Base-by-base conservation (phyloP, 64 coral and sea anemone species). In the Stichodactyla helianthus region DNA sequence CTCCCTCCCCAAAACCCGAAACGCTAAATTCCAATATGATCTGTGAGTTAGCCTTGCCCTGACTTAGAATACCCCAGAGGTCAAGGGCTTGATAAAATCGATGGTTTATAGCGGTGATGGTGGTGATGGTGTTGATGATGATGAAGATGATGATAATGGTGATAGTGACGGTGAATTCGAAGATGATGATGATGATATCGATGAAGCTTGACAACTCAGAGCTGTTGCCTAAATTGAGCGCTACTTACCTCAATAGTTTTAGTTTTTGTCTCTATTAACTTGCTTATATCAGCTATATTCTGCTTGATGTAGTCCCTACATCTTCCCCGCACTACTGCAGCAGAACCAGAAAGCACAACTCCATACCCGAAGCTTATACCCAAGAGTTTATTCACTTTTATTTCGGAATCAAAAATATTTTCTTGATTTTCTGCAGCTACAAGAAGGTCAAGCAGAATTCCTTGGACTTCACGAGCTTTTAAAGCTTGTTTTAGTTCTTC, bases 401-500 rank as follows among this genome's bases (percentile, higher is more conserved):
- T 67, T 51, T 83, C 68, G 5, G 22, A 76, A 20, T 70, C 18
- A 9, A 83, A 86, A 18, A 94, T 63, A 9, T 62, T 50, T 50
- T 90, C 83, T 56, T 90, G 59, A 79, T 83, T 22, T 25, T 94
- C 85, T 61, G 92, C 92, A 1, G 88, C 88, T 12, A 94, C 92
- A 8, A 85, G 87, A 8, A 87, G 55, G 85, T 94, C 92, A 7
- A 94, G 14, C 4, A 94, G 62, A 19, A 87, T 90, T 19, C 92
- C 92, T 56, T 88, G 78, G 4, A 94, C 80, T 84, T 94, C 53
- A 4, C 85, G 77, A 7, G 58, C 82, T 20, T 65, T 87, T 26
- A 94, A 71, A 28, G 85, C 88, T 52, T 7, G 31, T 50, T 77
- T 55, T 52, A 94, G 77, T 79, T 94, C 88, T 1, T 79, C 16